Evolutionary conservation across 2,797 vertebrate species (phyloP).

Genomic region (Clamator glandarius): DNA sequence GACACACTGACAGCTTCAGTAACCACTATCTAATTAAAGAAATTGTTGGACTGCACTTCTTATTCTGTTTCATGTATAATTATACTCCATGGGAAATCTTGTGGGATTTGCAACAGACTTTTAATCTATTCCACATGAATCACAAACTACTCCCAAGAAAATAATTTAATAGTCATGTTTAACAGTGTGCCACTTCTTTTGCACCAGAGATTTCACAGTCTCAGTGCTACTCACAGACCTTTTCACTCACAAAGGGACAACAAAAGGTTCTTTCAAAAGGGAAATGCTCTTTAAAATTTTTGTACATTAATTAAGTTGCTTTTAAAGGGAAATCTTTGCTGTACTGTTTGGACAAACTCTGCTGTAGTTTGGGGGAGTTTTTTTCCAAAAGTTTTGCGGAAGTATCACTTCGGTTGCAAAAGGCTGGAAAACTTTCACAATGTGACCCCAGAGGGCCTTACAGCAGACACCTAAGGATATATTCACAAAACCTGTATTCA

Average conservation of each 20-base stretch:
- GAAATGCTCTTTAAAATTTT: background rate
- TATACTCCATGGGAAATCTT: constrained; percentile 71
- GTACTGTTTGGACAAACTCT: background rate
- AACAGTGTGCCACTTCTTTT: constrained; percentile 44
- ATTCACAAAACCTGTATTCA: background rate
- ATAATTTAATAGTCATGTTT: constrained; percentile 73
- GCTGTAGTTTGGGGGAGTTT: background rate
- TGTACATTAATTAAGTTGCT: constrained; percentile 59
- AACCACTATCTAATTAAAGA: constrained; percentile 77
- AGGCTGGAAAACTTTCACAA: background rate
- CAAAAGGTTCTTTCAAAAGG: constrained; percentile 35
- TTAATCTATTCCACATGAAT: constrained; percentile 76
- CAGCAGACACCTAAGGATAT: background rate
- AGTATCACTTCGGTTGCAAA: background rate
- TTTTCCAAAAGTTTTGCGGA: background rate
- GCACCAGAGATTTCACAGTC: constrained; percentile 42
- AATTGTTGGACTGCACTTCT: constrained; percentile 78
- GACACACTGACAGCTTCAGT: constrained; percentile 59
- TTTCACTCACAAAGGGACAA: constrained; percentile 28
- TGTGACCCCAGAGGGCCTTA: background rate
- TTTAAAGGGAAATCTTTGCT: background rate
- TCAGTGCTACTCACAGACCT: background rate
- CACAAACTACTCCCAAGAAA: constrained; percentile 77
- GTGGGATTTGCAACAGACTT: constrained; percentile 74
- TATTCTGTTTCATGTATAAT: constrained; percentile 77